These are phyloP conservation scores for Anguilla pacifica DNA, from an alignment of 2,797 vertebrate species.

Conservation along the genomic window DNA sequence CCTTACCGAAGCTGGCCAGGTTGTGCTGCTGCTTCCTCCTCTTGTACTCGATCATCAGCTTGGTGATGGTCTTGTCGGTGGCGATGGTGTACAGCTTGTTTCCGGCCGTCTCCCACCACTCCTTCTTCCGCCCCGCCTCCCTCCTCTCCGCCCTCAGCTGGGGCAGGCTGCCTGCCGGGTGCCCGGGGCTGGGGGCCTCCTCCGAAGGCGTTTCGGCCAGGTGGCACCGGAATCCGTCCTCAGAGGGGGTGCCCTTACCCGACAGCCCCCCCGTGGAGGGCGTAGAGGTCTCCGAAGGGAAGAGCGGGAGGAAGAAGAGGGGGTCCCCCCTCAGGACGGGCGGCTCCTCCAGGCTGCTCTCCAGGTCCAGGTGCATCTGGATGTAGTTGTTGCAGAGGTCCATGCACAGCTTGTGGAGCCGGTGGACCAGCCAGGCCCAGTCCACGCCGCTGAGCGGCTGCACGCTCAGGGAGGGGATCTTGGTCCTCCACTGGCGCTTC, in stretches of 20 bases:
- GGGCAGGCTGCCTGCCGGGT: slow-evolving; percentile 68
- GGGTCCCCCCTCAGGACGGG: slow-evolving; percentile 73
- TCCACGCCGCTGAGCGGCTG: slow-evolving; percentile 85
- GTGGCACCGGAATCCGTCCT: slow-evolving; percentile 80
- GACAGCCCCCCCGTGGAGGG: slow-evolving; percentile 85
- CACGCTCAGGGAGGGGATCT: slow-evolving; percentile 83
- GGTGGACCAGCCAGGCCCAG: slow-evolving; percentile 93
- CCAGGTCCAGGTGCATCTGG: slow-evolving; percentile 94
- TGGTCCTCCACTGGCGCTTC: slow-evolving; percentile 83
- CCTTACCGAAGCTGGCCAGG: slow-evolving; percentile 82
- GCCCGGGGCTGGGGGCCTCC: slow-evolving; percentile 63
- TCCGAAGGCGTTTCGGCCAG: slow-evolving; percentile 61
- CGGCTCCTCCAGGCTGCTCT: slow-evolving; percentile 80
- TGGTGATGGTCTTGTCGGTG: slow-evolving; percentile 89
- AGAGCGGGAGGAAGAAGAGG: slow-evolving; percentile 86
- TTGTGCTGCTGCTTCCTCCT: slow-evolving; percentile 89
- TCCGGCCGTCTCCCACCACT: slow-evolving; percentile 96
- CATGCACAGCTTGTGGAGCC: slow-evolving; percentile 91
- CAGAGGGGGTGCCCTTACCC: slow-evolving; percentile 82
- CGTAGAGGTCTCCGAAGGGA: slow-evolving; percentile 87
- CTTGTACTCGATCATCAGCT: slow-evolving; percentile 95
- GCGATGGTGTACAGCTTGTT: slow-evolving; percentile 96
- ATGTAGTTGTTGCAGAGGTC: slow-evolving; percentile 95
- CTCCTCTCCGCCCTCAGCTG: slow-evolving; percentile 53
- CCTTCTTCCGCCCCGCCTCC: slow-evolving; percentile 78